These are phyloP conservation scores for Artemisiospiza belli DNA, from an alignment of 2,113 vertebrate genomes.

Conservation along the genomic window DNA sequence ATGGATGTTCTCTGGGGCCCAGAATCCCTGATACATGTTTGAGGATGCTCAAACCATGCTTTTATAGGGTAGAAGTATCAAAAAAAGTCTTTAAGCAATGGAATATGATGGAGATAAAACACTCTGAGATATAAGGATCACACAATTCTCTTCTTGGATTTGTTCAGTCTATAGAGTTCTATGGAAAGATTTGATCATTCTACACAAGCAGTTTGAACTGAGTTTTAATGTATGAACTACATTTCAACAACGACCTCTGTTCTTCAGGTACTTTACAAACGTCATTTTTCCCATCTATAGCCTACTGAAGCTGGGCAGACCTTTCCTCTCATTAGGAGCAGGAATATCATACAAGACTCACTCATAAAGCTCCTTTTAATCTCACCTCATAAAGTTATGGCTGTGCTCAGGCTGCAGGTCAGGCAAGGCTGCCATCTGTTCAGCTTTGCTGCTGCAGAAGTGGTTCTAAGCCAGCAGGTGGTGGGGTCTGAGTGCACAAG, in stretches of 20 bases:
- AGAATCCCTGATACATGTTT: background rate
- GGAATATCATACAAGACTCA: background rate
- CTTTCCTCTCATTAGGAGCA: background rate
- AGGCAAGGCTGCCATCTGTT: background rate
- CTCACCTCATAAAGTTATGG: background rate
- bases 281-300: background rate
- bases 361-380: background rate
- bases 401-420: background rate
- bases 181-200: background rate
- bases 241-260: background rate
- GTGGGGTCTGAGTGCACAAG: background rate
- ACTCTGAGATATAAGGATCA: background rate
- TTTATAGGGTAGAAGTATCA: background rate
- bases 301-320: background rate
- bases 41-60: background rate
- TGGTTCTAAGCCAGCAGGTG: background rate
- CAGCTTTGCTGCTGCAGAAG: background rate
- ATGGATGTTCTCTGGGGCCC: background rate
- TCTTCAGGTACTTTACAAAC: background rate
- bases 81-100: background rate
- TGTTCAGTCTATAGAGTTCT: background rate
- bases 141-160: background rate
- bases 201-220: fast-evolving
- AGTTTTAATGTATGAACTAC: background rate
- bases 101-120: background rate